Percentiles rank a stretch among this genome's conserved stretches.
These are phyloP conservation scores for Halocaridina rubra DNA, from an alignment of 2,888 invertebrate species.

Conservation along the genomic window DNA sequence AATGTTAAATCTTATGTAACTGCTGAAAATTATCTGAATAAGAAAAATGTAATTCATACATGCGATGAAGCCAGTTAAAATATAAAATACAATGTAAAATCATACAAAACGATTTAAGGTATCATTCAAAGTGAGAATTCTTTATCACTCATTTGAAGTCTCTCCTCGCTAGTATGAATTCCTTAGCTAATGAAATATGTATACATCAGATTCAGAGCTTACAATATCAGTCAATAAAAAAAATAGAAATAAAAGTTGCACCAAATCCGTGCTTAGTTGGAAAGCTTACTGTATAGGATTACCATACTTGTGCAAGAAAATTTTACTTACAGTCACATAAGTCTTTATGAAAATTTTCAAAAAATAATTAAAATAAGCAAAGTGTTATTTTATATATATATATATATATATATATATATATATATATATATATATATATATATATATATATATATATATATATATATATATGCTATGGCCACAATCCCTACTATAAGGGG, in stretches of 20 bases:
- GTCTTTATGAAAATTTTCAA: no score
- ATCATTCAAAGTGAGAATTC: no score
- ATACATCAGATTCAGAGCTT: no score
- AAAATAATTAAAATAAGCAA: no score
- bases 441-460: constrained; percentile 10
- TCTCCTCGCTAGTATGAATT: background rate
- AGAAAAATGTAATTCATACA: background rate
- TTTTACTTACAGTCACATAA: no score
- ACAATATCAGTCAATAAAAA: background rate
- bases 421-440: constrained; percentile 30
- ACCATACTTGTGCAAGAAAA: background rate
- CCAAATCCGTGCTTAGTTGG: background rate
- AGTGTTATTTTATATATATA: background rate
- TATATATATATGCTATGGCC: constrained; percentile 13
- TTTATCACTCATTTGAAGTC: background rate
- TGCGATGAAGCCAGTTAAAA: no score
- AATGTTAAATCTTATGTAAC: background rate
- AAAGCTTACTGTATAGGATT: background rate
- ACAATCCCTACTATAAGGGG: no score
- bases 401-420: constrained; percentile 36
- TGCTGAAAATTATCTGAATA: background rate
- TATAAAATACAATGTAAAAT: background rate
- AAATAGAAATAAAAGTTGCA: background rate
- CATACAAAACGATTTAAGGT: no score
- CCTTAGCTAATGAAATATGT: background rate